phyloP scores from a whole-genome alignment of 2,113 vertebrate species.

The Todiramphus saurophagus region DNA sequence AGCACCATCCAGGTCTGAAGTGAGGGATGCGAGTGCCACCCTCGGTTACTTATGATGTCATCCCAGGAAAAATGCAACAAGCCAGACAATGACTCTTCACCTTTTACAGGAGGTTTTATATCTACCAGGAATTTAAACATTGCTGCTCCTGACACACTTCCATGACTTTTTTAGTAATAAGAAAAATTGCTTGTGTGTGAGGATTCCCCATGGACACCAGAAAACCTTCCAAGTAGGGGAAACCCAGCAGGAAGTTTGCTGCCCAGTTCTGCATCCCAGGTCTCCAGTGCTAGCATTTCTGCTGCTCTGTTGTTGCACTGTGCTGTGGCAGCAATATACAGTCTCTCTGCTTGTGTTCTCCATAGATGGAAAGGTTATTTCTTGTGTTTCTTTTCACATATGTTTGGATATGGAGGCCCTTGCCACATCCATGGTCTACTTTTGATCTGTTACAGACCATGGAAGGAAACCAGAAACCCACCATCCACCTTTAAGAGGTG shows the following conservation, averaged over 20 bases:
- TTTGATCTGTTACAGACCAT: neutral
- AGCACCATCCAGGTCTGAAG: neutral
- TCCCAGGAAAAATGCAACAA: neutral
- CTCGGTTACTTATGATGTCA: neutral
- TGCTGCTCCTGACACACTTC: neutral
- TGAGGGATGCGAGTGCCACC: neutral
- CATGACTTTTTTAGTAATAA: neutral
- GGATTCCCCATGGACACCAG: neutral
- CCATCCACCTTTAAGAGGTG: neutral
- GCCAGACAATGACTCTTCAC: neutral
- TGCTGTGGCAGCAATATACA: accelerated
- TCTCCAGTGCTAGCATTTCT: neutral
- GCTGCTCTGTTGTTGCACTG: neutral
- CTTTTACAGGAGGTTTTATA: neutral
- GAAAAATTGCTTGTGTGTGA: neutral
- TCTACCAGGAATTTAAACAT: neutral
- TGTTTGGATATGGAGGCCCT: neutral
- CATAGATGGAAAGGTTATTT: neutral
- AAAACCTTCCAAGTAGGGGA: neutral
- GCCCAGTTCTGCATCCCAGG: neutral
- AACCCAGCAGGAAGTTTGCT: neutral
- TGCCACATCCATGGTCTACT: neutral
- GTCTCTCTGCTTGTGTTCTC: neutral
- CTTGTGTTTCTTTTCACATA: neutral
- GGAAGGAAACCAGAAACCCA: neutral